phyloP scores from a whole-genome alignment of 2,888 invertebrate species.

The Callyntrura sp. region DNA sequence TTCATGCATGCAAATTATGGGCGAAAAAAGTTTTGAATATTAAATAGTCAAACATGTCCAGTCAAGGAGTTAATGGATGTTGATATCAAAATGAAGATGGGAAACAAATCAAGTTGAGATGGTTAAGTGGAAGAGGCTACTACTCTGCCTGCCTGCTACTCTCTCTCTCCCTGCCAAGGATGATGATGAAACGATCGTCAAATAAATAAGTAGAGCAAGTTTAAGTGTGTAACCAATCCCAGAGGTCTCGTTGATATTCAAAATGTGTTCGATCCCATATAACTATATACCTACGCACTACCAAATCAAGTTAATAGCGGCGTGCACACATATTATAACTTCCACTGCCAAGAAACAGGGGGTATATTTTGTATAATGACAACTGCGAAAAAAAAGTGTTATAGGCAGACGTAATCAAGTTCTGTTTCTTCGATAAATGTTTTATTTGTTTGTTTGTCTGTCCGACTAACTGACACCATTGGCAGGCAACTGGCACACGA shows the following conservation, averaged over 20 bases:
- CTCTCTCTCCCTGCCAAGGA: not conserved
- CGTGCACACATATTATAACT: not conserved
- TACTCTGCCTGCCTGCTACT: too few species aligned
- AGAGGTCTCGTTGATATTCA: not conserved
- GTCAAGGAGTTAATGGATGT: conserved; percentile 39
- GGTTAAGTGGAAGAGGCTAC: conserved; percentile 2
- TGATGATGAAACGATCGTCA: conserved; percentile 5
- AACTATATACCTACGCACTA: not conserved
- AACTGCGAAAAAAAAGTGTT: not conserved
- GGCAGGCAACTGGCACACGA: too few species aligned
- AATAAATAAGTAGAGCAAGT: conserved; percentile 45
- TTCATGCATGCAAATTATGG: conserved; percentile 48
- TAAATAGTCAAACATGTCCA: conserved; percentile 26
- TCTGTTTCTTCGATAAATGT: not conserved
- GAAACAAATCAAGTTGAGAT: conserved; percentile 44
- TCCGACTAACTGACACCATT: not conserved
- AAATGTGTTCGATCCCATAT: not conserved
- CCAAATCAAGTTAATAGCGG: conserved; percentile 1
- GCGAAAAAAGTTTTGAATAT: conserved; percentile 36
- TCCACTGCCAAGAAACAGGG: not conserved
- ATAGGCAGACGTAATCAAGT: not conserved
- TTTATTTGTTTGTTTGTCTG: conserved; percentile 2
- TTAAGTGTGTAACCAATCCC: not conserved
- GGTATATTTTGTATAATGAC: not conserved
- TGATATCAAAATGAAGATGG: conserved; percentile 28